Conservation (phyloP, 2,113 vertebrate genomes). For the Ctenomys sociabilis region DNA sequence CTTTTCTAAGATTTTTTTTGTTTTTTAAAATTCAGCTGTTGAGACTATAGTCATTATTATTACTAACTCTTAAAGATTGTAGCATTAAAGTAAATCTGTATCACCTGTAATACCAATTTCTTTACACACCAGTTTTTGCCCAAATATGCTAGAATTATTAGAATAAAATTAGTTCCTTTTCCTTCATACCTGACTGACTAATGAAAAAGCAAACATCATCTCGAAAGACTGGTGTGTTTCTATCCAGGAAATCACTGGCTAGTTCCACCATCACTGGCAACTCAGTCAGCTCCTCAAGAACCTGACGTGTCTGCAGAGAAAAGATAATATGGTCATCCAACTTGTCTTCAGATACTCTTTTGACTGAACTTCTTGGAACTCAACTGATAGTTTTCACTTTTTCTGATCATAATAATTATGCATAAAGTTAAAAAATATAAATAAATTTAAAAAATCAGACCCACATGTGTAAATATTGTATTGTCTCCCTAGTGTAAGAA, state of each 20-base stretch:
- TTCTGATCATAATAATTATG: constrained; percentile 40
- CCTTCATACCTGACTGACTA: constrained; percentile 94
- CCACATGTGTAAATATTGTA: too few species aligned
- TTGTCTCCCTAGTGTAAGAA: too few species aligned
- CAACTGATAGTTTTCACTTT: neutral
- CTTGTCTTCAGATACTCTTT: neutral
- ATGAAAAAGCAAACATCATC: constrained; percentile 99
- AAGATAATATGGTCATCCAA: neutral
- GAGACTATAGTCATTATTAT: neutral
- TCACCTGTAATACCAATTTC: constrained; percentile 20
- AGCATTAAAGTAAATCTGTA: constrained; percentile 24
- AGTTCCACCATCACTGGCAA: constrained; percentile 99
- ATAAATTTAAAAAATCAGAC: neutral
- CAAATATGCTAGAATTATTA: constrained; percentile 19
- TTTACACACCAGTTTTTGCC: constrained; percentile 37
- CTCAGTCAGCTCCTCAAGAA: constrained; percentile 97
- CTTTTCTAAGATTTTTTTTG: constrained; percentile 36
- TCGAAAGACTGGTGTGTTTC: constrained; percentile 97
- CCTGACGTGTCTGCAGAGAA: constrained; percentile 94
- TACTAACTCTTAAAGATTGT: constrained; percentile 36
- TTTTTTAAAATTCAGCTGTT: constrained; percentile 45
- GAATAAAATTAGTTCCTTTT: neutral
- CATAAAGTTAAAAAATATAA: constrained; percentile 47
- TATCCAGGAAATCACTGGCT: constrained; percentile 98
- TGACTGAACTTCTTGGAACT: neutral